Evolutionary conservation across 2,888 invertebrate species (phyloP).

Genomic region (Atrina japonica): DNA sequence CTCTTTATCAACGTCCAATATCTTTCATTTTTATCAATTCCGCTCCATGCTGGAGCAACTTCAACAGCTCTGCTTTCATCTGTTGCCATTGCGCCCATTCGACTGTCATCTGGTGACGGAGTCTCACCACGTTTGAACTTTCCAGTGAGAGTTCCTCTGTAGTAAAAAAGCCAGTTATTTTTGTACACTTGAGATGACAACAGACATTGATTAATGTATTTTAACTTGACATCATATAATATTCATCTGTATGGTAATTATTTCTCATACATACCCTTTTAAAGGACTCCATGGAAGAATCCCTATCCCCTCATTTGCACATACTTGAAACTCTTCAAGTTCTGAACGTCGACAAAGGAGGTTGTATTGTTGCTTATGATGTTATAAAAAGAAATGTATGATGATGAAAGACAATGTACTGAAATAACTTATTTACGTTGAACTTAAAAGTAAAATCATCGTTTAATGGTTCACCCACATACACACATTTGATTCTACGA

Average conservation of each 20-base stretch:
- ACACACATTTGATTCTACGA: no score
- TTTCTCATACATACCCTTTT: constrained; percentile 3
- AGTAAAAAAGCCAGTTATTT: constrained; percentile 23
- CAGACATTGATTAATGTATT: no score
- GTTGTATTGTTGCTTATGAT: constrained; percentile 75
- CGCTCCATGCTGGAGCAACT: constrained; percentile 52
- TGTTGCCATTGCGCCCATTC: constrained; percentile 29
- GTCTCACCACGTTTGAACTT: constrained; percentile 51
- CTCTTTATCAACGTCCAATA: constrained; percentile 52
- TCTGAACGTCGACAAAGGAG: constrained; percentile 70
- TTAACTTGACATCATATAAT: no score
- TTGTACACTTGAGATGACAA: no score
- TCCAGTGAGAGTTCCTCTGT: constrained; percentile 54
- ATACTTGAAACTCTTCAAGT: constrained; percentile 72
- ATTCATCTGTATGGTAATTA: no score
- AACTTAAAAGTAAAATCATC: no score
- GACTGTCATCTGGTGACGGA: neutral
- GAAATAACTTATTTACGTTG: no score
- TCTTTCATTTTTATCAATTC: constrained; percentile 39
- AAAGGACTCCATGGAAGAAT: constrained; percentile 73
- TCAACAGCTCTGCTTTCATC: constrained; percentile 44
- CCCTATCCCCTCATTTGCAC: constrained; percentile 70
- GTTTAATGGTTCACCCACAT: no score
- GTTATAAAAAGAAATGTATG: no score
- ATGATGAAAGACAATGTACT: no score